phyloP scores from a whole-genome alignment of 2,797 vertebrate genomes.

The Aselliscus stoliczkanus region DNA sequence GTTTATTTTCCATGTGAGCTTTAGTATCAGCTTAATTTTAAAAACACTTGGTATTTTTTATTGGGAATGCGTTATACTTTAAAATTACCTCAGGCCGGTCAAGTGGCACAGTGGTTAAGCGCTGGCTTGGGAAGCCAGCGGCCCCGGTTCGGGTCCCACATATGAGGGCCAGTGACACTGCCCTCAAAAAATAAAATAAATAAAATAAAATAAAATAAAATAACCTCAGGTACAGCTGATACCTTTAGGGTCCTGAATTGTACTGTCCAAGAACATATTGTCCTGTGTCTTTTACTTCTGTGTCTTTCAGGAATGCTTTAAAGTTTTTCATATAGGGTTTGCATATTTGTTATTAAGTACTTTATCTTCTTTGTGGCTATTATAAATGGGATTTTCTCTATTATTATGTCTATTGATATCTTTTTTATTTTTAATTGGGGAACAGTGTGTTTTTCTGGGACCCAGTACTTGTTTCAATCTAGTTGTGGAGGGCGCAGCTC shows the following conservation, averaged over 20 bases:
- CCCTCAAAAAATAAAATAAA: too few relatives aligned
- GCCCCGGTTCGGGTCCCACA: too few relatives aligned
- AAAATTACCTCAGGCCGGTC: neutral
- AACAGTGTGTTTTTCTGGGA: too few relatives aligned
- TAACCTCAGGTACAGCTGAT: neutral
- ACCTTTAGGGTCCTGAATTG: neutral
- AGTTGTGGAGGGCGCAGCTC: too few relatives aligned
- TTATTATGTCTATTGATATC: neutral
- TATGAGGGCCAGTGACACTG: too few relatives aligned
- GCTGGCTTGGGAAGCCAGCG: too few relatives aligned
- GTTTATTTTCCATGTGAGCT: neutral
- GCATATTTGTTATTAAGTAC: neutral
- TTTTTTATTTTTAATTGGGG: neutral
- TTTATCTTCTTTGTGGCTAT: slow-evolving; percentile 14
- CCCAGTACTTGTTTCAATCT: too few relatives aligned
- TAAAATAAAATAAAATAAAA: too few relatives aligned
- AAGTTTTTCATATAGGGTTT: neutral
- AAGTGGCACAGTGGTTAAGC: too few relatives aligned
- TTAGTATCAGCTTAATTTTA: neutral
- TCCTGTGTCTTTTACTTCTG: neutral
- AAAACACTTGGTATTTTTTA: neutral
- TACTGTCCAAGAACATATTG: neutral
- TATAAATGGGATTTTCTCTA: neutral
- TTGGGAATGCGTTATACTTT: neutral
- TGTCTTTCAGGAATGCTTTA: neutral